Base-by-base conservation (phyloP, 2,888 invertebrate species). In the Ceratothoa steindachneri region DNA sequence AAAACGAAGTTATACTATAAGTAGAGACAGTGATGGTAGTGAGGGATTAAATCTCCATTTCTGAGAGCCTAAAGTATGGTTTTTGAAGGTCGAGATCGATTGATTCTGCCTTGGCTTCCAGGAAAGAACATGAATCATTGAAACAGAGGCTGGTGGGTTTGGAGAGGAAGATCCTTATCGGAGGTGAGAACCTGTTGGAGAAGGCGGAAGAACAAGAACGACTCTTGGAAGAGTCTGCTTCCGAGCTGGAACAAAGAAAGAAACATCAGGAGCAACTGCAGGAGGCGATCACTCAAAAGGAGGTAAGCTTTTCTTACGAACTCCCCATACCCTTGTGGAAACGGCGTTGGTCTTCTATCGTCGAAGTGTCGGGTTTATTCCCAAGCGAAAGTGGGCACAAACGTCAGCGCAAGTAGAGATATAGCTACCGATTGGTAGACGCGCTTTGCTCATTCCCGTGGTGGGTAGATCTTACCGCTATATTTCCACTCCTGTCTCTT, bases 161-260 rank as follows among this genome's bases (percentile, higher is more conserved):
- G 68, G 96, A 98, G 84, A 94, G 93, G 81, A 97, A 97, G 85
- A 95, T 99, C 72, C 88, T 99, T 27, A 94, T 98, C 0, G 99
- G 99, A 0, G 99, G 99, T 0, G 98, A 97, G 86, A 99, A 99
- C 86, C 88, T 99, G 5, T 87, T 99, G 79, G 98, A 98, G 84
- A 97, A 97, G 84, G 97, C 97, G 0, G 95, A 97, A 83, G 90
- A 93, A 0, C 98, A 99, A 84, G 92, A 96, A 72, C 88, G 90
- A 75, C 87, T 98, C 71, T 87, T 99, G 69, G 95, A 95, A 81
- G 93, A 93, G 77, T 93, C 95, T 0, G 91, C 93, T 15, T 86
- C 88, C 22, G 94, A 95, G 84, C 85, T 95, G 67, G 92, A 93
- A 82, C 89, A 89, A 82, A 86, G 94, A 29, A 89, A 90, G 74